These are phyloP conservation scores for Anoplophora glabripennis DNA, from an alignment of 1,140 invertebrate species.

Conservation along the genomic window DNA sequence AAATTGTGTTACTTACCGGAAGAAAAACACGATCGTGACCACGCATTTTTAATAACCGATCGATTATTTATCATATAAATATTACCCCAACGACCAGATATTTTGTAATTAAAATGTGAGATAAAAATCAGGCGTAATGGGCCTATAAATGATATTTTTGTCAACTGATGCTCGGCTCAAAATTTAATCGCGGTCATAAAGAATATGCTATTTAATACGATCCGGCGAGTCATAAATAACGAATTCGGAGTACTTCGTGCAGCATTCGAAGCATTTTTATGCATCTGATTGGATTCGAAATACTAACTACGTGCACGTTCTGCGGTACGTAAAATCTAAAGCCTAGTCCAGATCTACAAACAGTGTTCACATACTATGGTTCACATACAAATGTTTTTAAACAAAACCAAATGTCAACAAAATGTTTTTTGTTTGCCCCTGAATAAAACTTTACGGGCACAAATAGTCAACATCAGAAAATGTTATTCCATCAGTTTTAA, in stretches of 20 bases:
- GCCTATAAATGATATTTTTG: slow-evolving; percentile 32
- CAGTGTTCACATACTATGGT: no score
- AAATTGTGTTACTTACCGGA: slow-evolving; percentile 4
- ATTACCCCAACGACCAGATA: slow-evolving; percentile 16
- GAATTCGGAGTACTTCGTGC: no score
- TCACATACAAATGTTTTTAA: no score
- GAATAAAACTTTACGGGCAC: no score
- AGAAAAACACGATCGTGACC: slow-evolving; percentile 22
- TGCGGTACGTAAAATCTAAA: no score
- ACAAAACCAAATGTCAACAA: no score
- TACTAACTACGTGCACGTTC: no score
- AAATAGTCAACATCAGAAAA: no score
- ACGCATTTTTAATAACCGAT: slow-evolving; percentile 28
- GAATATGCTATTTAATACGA: slow-evolving; percentile 19
- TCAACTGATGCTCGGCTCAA: slow-evolving; percentile 22
- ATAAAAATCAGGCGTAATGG: slow-evolving; percentile 27
- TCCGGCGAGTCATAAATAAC: background rate
- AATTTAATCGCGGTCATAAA: slow-evolving; percentile 26
- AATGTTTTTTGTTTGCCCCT: no score
- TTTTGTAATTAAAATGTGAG: slow-evolving; percentile 29
- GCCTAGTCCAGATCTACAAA: no score
- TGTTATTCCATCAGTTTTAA: no score
- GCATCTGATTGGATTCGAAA: no score
- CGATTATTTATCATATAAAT: slow-evolving; percentile 30
- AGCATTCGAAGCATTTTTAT: background rate